phyloP scores from a whole-genome alignment of 2,888 invertebrate genomes.

The Thelaira solivaga region DNA sequence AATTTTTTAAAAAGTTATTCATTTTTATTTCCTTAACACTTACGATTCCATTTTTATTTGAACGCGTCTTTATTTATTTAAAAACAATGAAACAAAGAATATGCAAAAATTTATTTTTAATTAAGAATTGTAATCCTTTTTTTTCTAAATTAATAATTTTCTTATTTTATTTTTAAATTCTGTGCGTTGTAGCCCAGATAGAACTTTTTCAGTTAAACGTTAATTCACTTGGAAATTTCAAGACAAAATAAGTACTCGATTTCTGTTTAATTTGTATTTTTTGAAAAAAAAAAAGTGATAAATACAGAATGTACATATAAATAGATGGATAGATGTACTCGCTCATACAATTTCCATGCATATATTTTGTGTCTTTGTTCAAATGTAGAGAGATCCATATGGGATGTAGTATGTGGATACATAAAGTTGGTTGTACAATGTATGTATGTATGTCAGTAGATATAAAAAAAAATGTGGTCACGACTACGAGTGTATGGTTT shows the following conservation, averaged over 20 bases:
- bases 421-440: neutral
- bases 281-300: neutral
- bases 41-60: constrained; percentile 50
- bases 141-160: neutral
- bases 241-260: constrained; percentile 52
- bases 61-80: neutral
- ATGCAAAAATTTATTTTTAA: constrained; percentile 22
- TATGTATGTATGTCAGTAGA: neutral
- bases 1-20: constrained; percentile 8
- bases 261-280: constrained; percentile 44
- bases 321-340: too few species aligned
- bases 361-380: constrained; percentile 27
- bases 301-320: neutral
- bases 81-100: neutral
- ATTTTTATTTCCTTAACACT: constrained; percentile 42
- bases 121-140: neutral
- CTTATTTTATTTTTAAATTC: neutral
- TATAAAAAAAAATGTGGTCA: too few species aligned
- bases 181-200: neutral
- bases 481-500: too few species aligned
- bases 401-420: neutral
- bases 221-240: constrained; percentile 61
- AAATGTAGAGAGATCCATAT: neutral
- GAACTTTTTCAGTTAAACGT: constrained; percentile 36
- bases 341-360: too few species aligned